Base-by-base conservation (phyloP, 2,113 vertebrate species). In the Falco punctatus region DNA sequence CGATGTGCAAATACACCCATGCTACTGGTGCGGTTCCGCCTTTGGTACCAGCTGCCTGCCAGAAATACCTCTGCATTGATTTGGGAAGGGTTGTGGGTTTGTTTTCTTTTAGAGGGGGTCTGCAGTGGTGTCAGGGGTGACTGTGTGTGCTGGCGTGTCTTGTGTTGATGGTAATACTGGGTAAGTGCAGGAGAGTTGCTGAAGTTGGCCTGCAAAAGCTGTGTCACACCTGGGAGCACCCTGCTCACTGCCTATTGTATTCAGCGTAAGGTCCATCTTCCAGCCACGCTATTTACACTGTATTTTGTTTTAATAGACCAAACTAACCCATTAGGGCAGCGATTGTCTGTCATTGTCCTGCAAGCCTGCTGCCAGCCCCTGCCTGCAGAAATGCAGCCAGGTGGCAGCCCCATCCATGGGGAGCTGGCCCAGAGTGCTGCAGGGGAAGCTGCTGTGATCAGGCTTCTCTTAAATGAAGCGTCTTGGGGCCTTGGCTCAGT, bases 1-100 rank as follows among this genome's bases (percentile, higher is more conserved):
- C 4, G 48, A 15, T 0, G 23, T 21, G 48, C 19, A 15, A 32
- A 55, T 17, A 18, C 14, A 11, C 10, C 23, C 1, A 0, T 13
- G 55, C 28, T 16, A 2, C 48, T 0, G 9, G 11, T 0, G 2
- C 12, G 2, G 9, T 4, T 46, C 7, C 20, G n/a, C 24, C 28
- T 20, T 28, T 0, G 2, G 19, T 28, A 28, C 27, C 44, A 27
- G 46, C 24, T 54, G n/a, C 71, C 40, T 2, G 1, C 4, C 30
- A 55, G 40, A 55, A 48, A 35, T 10, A 15, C 48, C 28, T 30
- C 24, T 19, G 30, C 20, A 3, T 30, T 10, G n/a, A 20, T 30
- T 7, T 24, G 40, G 40, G 28, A 33, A 24, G n/a, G 38, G 15
- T 15, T 8, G 23, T 19, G 38, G 10, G 23, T n/a, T 62, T 48